Conservation (phyloP, 2,113 vertebrate genomes). For the Ophthalmotilapia sp. region DNA sequence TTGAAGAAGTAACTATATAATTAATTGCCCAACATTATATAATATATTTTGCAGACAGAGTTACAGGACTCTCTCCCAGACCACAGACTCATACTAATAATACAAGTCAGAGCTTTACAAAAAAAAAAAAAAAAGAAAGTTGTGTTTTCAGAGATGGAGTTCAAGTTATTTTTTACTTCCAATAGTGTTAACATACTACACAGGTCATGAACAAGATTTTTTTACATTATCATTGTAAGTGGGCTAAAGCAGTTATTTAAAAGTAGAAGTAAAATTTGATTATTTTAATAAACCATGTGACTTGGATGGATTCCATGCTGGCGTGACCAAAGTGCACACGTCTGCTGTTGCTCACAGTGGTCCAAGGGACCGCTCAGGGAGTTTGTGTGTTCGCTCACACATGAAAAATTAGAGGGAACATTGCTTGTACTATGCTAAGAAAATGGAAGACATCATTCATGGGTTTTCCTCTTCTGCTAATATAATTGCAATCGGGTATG, state of each 20-base stretch:
- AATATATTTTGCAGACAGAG: not conserved
- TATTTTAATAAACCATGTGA: not conserved
- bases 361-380: not conserved
- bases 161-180: not conserved
- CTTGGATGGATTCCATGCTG: not conserved
- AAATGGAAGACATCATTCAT: not conserved
- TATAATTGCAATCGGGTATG: not conserved
- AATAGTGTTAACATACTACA: not conserved
- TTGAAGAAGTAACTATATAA: not conserved
- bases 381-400: not conserved
- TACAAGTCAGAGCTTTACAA: not conserved
- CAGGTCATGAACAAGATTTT: not conserved
- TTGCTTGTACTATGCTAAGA: not conserved
- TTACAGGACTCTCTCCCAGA: not conserved
- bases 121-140: not conserved
- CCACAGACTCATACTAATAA: not conserved
- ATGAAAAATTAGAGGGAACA: not conserved
- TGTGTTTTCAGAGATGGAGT: not conserved
- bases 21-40: not conserved
- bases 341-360: fast-evolving
- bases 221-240: not conserved
- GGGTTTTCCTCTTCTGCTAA: not conserved
- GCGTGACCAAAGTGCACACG: not conserved
- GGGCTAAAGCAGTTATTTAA: not conserved
- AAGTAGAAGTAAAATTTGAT: not conserved